phyloP scores from a whole-genome alignment of 2,797 vertebrate genomes.

The Amblyraja radiata region DNA sequence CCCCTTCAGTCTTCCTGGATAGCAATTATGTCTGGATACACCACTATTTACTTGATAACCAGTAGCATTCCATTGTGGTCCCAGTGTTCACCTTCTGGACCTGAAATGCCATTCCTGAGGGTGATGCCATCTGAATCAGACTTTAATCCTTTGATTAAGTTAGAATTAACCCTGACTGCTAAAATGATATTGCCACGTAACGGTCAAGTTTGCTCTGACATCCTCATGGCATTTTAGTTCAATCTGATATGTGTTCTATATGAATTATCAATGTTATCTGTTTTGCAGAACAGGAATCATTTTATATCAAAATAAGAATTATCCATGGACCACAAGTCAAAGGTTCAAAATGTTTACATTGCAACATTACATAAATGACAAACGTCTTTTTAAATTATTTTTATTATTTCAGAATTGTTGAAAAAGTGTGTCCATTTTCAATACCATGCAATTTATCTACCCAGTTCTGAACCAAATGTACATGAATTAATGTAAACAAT shows the following conservation, averaged over 20 bases:
- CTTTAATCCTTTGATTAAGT: no score
- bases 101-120: no score
- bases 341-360: background rate
- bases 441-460: background rate
- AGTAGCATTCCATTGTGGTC: no score
- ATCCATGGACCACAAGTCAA: background rate
- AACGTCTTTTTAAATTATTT: background rate
- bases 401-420: conserved; percentile 18
- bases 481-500: background rate
- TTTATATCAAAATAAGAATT: background rate
- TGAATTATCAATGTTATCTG: background rate
- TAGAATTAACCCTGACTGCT: no score
- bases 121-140: no score
- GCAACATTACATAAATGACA: background rate
- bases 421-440: conserved; percentile 18
- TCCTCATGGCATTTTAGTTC: background rate
- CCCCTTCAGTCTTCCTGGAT: no score
- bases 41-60: no score
- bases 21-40: no score
- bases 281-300: background rate
- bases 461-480: background rate
- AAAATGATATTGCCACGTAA: background rate
- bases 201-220: background rate
- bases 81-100: no score
- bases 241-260: background rate